phyloP scores from a whole-genome alignment of 2,888 invertebrate genomes.

The Chorisops tibialis region DNA sequence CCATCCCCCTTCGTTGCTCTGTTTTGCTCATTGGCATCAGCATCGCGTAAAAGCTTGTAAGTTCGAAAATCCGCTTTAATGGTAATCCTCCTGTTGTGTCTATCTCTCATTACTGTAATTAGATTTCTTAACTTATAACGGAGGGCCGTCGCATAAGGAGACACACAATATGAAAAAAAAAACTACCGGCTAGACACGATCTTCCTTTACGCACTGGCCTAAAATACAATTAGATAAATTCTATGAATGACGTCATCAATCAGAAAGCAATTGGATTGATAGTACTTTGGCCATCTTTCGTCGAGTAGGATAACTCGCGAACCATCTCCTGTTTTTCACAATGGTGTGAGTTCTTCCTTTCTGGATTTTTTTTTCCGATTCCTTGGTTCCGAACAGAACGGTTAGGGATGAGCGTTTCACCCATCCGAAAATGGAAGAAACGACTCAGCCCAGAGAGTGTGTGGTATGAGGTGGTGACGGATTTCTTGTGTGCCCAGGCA shows the following conservation, averaged over 20 bases:
- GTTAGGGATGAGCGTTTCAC: neutral
- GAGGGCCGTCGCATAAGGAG: neutral
- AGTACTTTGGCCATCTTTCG: constrained; percentile 27
- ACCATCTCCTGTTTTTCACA: constrained; percentile 12
- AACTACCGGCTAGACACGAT: constrained; percentile 4
- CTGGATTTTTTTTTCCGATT: neutral
- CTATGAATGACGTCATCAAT: constrained; percentile 27
- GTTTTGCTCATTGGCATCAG: too few species aligned
- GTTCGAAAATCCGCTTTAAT: neutral
- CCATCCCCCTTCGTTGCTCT: neutral
- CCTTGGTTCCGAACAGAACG: neutral
- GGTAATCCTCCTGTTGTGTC: neutral
- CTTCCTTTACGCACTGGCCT: neutral
- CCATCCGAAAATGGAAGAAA: constrained; percentile 15
- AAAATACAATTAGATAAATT: neutral
- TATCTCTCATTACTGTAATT: constrained; percentile 28
- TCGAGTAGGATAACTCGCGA: constrained; percentile 19
- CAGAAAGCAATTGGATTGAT: constrained; percentile 19
- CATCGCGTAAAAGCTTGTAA: too few species aligned
- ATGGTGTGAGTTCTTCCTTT: constrained; percentile 15
- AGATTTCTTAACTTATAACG: constrained; percentile 26
- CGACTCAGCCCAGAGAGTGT: neutral
- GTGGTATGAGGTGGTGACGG: neutral
- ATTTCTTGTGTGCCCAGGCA: constrained; percentile 13
- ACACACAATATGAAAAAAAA: too few species aligned